phyloP scores from a whole-genome alignment of 2,113 vertebrate species.

The Pluvianellus socialis region DNA sequence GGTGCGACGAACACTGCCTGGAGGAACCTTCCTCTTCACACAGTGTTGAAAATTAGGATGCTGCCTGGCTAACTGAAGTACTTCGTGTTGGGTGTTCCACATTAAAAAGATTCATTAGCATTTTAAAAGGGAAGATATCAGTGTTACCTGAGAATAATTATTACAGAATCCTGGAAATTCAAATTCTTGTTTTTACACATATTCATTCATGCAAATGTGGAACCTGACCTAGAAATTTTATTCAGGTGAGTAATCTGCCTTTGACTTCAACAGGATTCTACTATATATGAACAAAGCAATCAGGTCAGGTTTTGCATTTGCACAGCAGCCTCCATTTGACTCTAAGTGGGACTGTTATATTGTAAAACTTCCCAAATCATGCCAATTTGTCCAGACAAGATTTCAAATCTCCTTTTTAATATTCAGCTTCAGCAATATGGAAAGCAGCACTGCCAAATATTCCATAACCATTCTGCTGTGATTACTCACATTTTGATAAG shows the following conservation, averaged over 20 bases:
- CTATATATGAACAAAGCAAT: neutral
- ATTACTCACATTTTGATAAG: neutral
- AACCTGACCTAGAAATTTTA: conserved; percentile 14
- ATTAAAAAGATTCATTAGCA: neutral
- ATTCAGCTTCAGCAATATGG: neutral
- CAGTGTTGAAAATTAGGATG: neutral
- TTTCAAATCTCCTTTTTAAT: conserved; percentile 5
- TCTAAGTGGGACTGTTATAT: neutral
- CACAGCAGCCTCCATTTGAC: neutral
- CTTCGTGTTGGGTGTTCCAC: neutral
- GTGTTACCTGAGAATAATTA: neutral
- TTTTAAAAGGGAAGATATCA: conserved; percentile 7
- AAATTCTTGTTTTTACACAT: neutral
- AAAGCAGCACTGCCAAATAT: neutral
- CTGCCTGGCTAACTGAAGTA: neutral
- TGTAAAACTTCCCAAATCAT: conserved; percentile 1
- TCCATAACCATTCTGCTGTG: neutral
- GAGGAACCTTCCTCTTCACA: neutral
- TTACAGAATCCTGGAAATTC: neutral
- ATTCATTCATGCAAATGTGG: conserved; percentile 17
- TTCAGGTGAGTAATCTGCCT: conserved; percentile 12
- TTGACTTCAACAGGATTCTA: neutral
- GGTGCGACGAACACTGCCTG: neutral
- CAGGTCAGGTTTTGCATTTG: neutral
- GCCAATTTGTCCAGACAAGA: neutral